These are phyloP conservation scores for Sparidentex hasta DNA, from an alignment of 2,797 vertebrate genomes.

Conservation along the genomic window DNA sequence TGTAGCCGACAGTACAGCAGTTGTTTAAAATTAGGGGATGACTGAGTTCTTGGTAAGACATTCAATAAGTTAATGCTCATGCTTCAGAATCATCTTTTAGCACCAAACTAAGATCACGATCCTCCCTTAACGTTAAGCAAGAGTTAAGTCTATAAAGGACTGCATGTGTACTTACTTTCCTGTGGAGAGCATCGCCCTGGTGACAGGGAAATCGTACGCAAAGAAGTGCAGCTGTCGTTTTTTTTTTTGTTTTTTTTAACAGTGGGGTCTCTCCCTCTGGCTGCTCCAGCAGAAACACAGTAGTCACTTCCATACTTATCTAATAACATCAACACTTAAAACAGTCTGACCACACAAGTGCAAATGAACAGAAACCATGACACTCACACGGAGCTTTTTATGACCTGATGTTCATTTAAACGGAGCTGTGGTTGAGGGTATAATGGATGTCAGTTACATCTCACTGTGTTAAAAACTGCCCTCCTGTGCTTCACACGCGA, in stretches of 20 bases:
- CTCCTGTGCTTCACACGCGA: conserved; percentile 68
- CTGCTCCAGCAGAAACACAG: conserved; percentile 37
- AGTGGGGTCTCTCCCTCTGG: conserved; percentile 7
- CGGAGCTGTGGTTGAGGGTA: conserved; percentile 49
- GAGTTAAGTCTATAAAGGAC: background rate
- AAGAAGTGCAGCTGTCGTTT: background rate
- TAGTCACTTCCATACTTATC: conserved; percentile 43
- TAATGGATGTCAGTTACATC: conserved; percentile 55
- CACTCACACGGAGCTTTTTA: conserved; percentile 47
- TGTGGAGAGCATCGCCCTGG: background rate
- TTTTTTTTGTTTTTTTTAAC: background rate
- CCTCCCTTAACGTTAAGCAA: background rate
- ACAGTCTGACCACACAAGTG: conserved; percentile 50
- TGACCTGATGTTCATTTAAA: conserved; percentile 48
- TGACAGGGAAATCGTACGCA: background rate
- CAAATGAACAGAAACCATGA: conserved; percentile 47
- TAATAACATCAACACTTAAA: conserved; percentile 45
- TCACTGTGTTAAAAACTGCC: conserved; percentile 54
- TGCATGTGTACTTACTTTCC: background rate
- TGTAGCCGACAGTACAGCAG: background rate
- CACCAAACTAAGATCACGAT: background rate
- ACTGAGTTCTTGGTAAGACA: background rate
- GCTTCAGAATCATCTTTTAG: background rate
- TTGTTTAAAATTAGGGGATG: background rate
- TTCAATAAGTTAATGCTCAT: background rate